Conservation (phyloP, 2,113 vertebrate species). For the Aldabrachelys gigantea region DNA sequence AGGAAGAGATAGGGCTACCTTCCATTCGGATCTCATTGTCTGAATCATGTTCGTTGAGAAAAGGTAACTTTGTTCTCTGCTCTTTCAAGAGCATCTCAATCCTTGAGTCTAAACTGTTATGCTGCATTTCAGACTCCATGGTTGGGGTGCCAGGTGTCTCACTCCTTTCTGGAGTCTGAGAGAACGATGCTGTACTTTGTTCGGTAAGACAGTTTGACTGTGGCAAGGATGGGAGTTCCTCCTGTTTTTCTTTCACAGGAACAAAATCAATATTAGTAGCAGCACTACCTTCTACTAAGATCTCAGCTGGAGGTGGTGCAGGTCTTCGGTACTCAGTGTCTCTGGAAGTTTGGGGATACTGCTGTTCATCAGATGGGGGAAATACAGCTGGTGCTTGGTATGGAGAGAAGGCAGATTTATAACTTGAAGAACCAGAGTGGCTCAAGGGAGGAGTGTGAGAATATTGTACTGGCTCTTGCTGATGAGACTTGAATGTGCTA, state of each 20-base stretch:
- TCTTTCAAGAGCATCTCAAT: constrained; percentile 99
- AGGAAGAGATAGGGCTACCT: constrained; percentile 96
- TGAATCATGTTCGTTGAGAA: constrained; percentile 90
- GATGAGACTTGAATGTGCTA: constrained; percentile 85
- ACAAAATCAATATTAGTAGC: constrained; percentile 77
- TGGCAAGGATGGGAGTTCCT: constrained; percentile 87
- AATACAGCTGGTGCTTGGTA: constrained; percentile 90
- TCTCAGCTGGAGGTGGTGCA: constrained; percentile 68
- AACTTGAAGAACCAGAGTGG: constrained; percentile 79
- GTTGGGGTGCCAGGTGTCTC: constrained; percentile 90
- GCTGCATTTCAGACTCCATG: constrained; percentile 87
- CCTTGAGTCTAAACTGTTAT: constrained; percentile 95
- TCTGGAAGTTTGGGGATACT: constrained; percentile 80
- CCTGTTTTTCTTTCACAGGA: constrained; percentile 85
- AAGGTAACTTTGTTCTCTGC: constrained; percentile 94
- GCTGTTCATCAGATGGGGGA: constrained; percentile 82
- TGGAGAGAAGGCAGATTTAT: constrained; percentile 90
- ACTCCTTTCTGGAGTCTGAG: constrained; percentile 88
- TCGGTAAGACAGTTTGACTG: constrained; percentile 85
- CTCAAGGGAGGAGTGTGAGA: constrained; percentile 83
- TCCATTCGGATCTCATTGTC: constrained; percentile 95
- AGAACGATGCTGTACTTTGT: constrained; percentile 78
- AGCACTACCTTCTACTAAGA: constrained; percentile 68
- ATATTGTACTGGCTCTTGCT: constrained; percentile 81
- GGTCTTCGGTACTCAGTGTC: constrained; percentile 89